Evolutionary conservation across 2,888 invertebrate genomes (phyloP).

Genomic region (Sepiola atlantica): DNA sequence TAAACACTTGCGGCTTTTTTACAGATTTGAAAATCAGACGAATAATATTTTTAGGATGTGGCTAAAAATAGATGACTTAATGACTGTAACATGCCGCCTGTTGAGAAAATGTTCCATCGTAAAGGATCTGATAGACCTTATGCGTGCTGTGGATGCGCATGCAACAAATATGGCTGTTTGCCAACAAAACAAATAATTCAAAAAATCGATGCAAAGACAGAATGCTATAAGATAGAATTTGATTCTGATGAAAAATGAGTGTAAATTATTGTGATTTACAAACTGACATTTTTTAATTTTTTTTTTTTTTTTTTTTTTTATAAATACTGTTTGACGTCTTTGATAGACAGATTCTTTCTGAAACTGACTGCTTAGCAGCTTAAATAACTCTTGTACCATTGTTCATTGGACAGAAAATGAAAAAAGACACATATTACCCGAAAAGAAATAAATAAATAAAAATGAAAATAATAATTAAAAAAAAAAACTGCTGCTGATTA

Average conservation of each 20-base stretch:
- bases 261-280: slow-evolving; percentile 13
- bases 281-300: too few relatives aligned
- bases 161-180: background rate
- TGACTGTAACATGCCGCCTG: background rate
- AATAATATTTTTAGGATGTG: background rate
- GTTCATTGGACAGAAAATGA: background rate
- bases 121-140: slow-evolving; percentile 6
- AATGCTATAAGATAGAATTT: background rate
- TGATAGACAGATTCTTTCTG: background rate
- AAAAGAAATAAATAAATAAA: background rate
- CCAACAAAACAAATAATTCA: background rate
- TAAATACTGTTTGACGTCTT: background rate
- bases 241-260: slow-evolving; percentile 9
- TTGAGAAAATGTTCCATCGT: background rate
- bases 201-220: background rate
- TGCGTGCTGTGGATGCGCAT: slow-evolving; percentile 11
- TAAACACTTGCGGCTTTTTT: background rate
- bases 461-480: background rate
- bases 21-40: background rate
- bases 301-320: too few relatives aligned
- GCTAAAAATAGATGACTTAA: background rate
- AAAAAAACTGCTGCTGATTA: slow-evolving; percentile 32
- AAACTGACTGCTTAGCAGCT: background rate
- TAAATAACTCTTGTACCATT: slow-evolving; percentile 24
- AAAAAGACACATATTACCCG: background rate